Percentiles rank a stretch among this genome's conserved stretches.
phyloP scores from a whole-genome alignment of 2,113 vertebrate species.

The Scatophagus argus region DNA sequence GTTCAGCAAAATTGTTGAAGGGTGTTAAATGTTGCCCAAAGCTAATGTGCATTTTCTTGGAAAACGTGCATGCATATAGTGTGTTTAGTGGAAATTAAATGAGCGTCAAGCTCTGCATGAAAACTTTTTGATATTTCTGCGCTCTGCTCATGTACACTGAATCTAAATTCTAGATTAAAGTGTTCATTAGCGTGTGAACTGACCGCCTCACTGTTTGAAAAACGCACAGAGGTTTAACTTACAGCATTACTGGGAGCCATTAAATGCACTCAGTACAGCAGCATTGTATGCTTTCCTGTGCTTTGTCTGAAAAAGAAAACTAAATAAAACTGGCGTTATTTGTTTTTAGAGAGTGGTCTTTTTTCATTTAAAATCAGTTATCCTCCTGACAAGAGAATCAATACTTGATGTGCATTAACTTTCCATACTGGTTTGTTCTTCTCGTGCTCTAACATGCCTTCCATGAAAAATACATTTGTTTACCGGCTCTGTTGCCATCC shows the following conservation, averaged over 20 bases:
- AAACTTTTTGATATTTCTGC: slow-evolving; percentile 37
- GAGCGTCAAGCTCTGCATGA: slow-evolving; percentile 24
- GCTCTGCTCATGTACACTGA: slow-evolving; percentile 10
- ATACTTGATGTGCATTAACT: slow-evolving; percentile 65
- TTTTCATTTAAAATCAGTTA: slow-evolving; percentile 50
- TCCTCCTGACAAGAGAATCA: slow-evolving; percentile 51
- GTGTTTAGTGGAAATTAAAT: slow-evolving; percentile 24
- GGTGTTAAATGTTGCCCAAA: slow-evolving; percentile 48
- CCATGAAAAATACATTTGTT: slow-evolving; percentile 77
- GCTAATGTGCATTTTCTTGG: slow-evolving; percentile 16
- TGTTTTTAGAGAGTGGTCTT: slow-evolving; percentile 47
- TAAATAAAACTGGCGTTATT: not conserved
- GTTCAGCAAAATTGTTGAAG: slow-evolving; percentile 55
- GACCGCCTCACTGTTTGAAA: slow-evolving; percentile 6
- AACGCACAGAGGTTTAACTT: slow-evolving; percentile 9
- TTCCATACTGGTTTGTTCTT: slow-evolving; percentile 51
- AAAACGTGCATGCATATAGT: slow-evolving; percentile 1
- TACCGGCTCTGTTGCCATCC: slow-evolving; percentile 44
- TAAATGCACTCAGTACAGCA: slow-evolving; percentile 10
- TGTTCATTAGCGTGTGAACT: slow-evolving; percentile 28
- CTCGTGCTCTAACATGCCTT: slow-evolving; percentile 46
- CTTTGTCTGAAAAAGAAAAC: not conserved
- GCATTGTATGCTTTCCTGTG: not conserved
- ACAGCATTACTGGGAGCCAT: slow-evolving; percentile 12
- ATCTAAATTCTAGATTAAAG: slow-evolving; percentile 37